A percentile compares a stretch with the other conserved stretches of the same genome.
Evolutionary conservation across 2,888 invertebrate genomes (phyloP).

Genomic region (Rhyacophila evoluta): DNA sequence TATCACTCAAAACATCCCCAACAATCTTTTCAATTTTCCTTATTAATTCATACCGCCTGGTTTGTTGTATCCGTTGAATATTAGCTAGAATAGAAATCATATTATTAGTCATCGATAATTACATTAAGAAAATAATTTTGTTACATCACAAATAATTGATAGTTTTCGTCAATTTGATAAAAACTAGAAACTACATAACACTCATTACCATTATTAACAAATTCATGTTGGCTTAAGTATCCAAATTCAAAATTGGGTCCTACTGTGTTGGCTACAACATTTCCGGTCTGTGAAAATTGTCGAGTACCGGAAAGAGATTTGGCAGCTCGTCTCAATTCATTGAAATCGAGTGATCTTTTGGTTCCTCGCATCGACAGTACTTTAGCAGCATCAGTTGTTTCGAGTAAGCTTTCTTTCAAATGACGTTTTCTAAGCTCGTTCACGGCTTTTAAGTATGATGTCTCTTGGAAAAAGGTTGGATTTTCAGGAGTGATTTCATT

Average conservation of each 20-base stretch:
- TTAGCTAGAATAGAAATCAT: not conserved
- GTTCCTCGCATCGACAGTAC: slow-evolving; percentile 25
- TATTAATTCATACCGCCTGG: slow-evolving; percentile 35
- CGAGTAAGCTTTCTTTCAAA: not conserved
- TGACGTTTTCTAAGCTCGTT: slow-evolving; percentile 34
- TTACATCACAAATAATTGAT: no score
- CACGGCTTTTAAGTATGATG: slow-evolving; percentile 38
- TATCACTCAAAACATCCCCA: slow-evolving; percentile 61
- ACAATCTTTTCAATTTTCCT: slow-evolving; percentile 64
- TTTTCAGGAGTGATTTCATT: not conserved
- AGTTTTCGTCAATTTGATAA: no score
- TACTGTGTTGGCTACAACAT: not conserved
- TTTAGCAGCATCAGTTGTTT: not conserved
- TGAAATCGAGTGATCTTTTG: slow-evolving; percentile 35
- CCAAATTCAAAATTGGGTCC: not conserved
- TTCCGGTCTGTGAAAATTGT: not conserved
- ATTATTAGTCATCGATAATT: no score
- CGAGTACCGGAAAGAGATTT: slow-evolving; percentile 30
- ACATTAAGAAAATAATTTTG: no score
- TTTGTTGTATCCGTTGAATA: not conserved
- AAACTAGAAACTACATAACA: no score
- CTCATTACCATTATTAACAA: not conserved
- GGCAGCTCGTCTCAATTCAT: slow-evolving; percentile 41
- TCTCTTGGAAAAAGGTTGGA: slow-evolving; percentile 33
- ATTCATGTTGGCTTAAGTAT: not conserved